A percentile compares a stretch with the other conserved stretches of the same genome.
phyloP scores from a whole-genome alignment of 2,113 vertebrate genomes.

The Atractosteus spatula region DNA sequence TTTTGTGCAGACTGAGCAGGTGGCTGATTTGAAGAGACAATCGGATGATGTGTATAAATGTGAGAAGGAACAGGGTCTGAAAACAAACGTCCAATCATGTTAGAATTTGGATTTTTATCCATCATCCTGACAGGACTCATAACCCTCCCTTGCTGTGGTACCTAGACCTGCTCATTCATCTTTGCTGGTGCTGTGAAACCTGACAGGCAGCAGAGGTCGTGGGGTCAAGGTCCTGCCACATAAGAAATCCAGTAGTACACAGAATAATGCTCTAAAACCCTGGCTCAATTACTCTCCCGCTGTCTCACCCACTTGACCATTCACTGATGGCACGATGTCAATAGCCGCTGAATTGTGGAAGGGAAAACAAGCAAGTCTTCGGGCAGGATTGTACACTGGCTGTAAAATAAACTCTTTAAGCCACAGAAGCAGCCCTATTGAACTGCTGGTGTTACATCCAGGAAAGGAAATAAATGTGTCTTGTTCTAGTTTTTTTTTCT shows the following conservation, averaged over 20 bases:
- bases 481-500: too few relatives aligned
- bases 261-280: not conserved
- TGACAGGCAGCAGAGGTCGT: not conserved
- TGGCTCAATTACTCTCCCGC: not conserved
- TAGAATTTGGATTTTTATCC: constrained; percentile 7
- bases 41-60: constrained; percentile 7
- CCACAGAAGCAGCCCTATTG: too few relatives aligned
- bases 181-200: not conserved
- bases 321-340: not conserved
- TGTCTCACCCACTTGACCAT: not conserved
- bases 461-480: too few relatives aligned
- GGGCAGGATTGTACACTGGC: not conserved
- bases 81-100: constrained; percentile 10
- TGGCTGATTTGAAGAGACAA: constrained; percentile 10
- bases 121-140: constrained; percentile 7
- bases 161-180: not conserved
- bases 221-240: not conserved
- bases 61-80: constrained; percentile 4
- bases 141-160: constrained; percentile 5
- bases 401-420: not conserved
- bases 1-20: not conserved
- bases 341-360: not conserved
- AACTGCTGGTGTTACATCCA: too few relatives aligned
- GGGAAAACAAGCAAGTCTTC: not conserved
- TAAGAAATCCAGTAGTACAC: not conserved